Percentiles rank a stretch among this genome's conserved stretches.
These are phyloP conservation scores for Didymodactylos carnosus DNA, from an alignment of 2,888 invertebrate species.

Conservation along the genomic window DNA sequence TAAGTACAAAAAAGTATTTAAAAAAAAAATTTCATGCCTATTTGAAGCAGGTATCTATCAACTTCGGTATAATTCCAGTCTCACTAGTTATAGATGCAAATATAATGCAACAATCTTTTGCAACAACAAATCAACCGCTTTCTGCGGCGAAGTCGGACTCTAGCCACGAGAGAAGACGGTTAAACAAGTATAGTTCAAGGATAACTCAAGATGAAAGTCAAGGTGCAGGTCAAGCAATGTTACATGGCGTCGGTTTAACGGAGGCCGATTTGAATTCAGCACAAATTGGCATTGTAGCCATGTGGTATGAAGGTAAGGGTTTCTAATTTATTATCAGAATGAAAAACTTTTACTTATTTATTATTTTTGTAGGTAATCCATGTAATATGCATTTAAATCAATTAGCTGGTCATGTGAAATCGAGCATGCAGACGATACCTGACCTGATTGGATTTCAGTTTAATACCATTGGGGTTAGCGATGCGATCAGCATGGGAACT, in stretches of 20 bases:
- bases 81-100: too few relatives aligned
- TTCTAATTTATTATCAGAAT: too few relatives aligned
- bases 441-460: background rate
- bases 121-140: too few relatives aligned
- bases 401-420: background rate
- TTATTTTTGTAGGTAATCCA: too few relatives aligned
- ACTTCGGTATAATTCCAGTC: too few relatives aligned
- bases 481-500: background rate
- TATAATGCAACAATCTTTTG: too few relatives aligned
- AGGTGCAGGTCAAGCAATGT: background rate
- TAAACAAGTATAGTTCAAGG: background rate
- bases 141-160: too few relatives aligned
- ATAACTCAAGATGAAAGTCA: background rate
- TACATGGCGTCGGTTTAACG: background rate
- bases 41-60: too few relatives aligned
- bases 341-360: too few relatives aligned
- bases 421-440: background rate
- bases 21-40: too few relatives aligned
- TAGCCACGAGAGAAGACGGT: too few relatives aligned
- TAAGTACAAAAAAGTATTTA: too few relatives aligned
- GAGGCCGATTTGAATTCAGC: background rate
- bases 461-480: background rate
- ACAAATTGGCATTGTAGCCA: background rate
- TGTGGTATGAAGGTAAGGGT: background rate
- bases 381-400: background rate